phyloP scores from a whole-genome alignment of 2,797 vertebrate species.

The Siniperca obscura region DNA sequence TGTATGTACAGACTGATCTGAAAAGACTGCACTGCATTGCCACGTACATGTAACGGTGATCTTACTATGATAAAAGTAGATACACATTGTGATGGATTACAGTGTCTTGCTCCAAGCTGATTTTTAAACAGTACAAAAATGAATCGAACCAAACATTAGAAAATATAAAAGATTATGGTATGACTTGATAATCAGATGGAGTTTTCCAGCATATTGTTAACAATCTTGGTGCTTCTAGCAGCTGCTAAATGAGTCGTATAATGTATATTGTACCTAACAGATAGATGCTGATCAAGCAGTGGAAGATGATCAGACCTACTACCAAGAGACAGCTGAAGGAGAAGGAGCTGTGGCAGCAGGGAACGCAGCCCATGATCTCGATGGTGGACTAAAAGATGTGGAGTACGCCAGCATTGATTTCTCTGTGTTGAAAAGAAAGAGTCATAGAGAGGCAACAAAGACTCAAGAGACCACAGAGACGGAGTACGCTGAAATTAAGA shows the following conservation, averaged over 20 bases:
- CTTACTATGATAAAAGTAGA: background rate
- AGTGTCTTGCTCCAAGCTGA: no score
- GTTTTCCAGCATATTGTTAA: background rate
- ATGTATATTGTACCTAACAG: constrained; percentile 22
- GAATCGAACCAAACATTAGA: background rate
- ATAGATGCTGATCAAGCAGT: constrained; percentile 1
- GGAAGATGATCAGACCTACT: constrained; percentile 3
- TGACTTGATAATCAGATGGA: background rate
- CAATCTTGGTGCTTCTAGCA: background rate
- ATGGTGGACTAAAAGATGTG: constrained; percentile 36
- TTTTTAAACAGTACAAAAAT: background rate
- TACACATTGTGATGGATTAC: background rate
- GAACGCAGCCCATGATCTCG: background rate
- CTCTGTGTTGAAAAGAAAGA: constrained; percentile 28
- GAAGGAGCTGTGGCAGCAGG: background rate
- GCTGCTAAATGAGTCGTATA: background rate
- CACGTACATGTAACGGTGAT: background rate
- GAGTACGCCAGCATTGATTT: constrained; percentile 58
- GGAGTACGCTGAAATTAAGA: constrained; percentile 55
- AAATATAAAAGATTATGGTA: background rate
- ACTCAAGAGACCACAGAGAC: constrained; percentile 22
- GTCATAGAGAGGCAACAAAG: background rate
- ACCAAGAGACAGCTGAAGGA: constrained; percentile 12
- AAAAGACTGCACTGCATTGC: background rate
- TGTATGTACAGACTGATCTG: background rate